These are phyloP conservation scores for Galendromus occidentalis DNA, from an alignment of 1,140 invertebrate species.

Conservation along the genomic window DNA sequence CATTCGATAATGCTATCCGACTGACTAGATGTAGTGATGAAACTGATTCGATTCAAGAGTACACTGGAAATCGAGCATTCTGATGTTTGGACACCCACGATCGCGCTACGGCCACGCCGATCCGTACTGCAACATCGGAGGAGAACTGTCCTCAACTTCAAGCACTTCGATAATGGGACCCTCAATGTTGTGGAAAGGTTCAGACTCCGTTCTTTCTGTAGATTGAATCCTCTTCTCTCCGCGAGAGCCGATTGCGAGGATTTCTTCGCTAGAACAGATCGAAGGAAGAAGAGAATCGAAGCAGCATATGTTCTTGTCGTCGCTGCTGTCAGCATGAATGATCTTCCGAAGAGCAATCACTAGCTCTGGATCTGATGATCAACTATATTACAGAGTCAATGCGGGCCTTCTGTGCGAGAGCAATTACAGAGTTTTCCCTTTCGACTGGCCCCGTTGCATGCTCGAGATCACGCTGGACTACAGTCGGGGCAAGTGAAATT, in stretches of 20 bases:
- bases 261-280: no score
- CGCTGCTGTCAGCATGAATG: no score
- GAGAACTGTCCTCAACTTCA: neutral
- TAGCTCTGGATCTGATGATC: no score
- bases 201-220: neutral
- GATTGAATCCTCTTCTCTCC: no score
- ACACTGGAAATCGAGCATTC: neutral
- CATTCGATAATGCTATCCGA: neutral
- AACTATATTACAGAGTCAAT: neutral
- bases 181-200: neutral
- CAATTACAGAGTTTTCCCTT: conserved; percentile 1
- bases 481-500: neutral
- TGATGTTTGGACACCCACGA: neutral
- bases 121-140: neutral
- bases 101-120: neutral
- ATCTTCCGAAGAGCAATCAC: no score
- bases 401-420: neutral
- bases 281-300: no score
- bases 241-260: no score
- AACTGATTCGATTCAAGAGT: neutral
- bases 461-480: neutral
- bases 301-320: no score
- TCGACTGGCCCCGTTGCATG: conserved; percentile 2
- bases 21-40: neutral
- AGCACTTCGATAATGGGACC: neutral